Conservation (phyloP, 2,888 invertebrate species). For the Oasisia sp. region DNA sequence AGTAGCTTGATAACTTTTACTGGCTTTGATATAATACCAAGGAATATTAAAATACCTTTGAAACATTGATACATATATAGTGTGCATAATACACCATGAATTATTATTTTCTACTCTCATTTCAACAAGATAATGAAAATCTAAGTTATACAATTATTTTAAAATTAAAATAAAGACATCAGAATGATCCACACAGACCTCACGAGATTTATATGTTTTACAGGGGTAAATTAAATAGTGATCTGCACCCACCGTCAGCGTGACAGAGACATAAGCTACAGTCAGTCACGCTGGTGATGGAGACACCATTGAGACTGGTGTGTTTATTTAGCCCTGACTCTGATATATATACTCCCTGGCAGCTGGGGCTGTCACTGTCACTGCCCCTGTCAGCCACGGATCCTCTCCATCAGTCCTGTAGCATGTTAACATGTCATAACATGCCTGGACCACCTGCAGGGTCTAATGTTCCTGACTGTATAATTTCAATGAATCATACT, state of each 20-base stretch:
- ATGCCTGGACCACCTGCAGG: background rate
- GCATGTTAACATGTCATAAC: constrained; percentile 13
- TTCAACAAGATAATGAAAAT: no score
- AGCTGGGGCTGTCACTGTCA: background rate
- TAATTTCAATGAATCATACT: background rate
- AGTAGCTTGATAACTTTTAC: no score
- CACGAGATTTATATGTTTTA: background rate
- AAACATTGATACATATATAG: no score
- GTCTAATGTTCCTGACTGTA: background rate
- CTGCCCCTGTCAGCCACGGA: background rate
- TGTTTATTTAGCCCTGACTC: background rate
- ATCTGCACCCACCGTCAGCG: background rate
- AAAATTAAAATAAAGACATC: no score
- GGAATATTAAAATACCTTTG: no score
- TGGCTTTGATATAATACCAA: no score
- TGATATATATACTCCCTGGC: background rate
- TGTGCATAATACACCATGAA: no score
- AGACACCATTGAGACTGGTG: background rate
- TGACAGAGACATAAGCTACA: background rate
- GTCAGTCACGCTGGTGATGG: background rate
- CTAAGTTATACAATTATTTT: no score
- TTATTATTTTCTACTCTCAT: no score
- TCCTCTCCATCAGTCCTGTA: background rate
- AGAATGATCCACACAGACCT: no score
- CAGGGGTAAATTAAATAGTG: background rate